Evolutionary conservation across 92 coral and sea anemone species (phyloP), one percentile per base, ranked within the genome.

Genomic region (Pocillopora meandrina): DNA sequence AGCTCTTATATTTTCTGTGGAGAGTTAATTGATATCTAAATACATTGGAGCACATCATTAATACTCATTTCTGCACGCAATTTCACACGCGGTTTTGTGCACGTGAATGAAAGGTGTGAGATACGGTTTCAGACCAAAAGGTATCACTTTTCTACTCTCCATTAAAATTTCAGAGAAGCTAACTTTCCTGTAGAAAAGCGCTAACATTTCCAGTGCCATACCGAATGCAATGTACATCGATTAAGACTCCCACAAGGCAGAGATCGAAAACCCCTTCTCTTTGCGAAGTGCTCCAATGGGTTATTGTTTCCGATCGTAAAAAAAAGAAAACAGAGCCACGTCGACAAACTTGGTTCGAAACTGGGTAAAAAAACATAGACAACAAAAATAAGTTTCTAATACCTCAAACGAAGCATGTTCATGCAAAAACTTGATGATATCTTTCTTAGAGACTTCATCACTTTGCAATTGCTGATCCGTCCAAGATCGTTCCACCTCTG

Each of bases 401-500:
- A 94, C 99, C 96, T 95, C 93, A 85, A 91, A 94, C 47, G 89
- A 83, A 56, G 95, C 99, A 92, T 96, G 74, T 61, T 94, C 99
- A 82, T 96, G 99, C 75, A 96, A 80, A 78, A 94, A 89, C 75
- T 92, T 92, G 90, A 96, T 91, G 81, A 96, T 94, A 56, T 96
- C 99, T 78, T 96, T 96, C 92, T 96, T 96, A n/a, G 96, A 90
- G 11, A 96, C 98, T n/a, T 88, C 95, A 35, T 96, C 99, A n/a
- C 93, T 84, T 8, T 94, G 87, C 55, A 96, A 85, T 76, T 94
- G 96, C 65, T 94, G 91, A 77, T 94, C 91, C 1, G 93, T 92
- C 87, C 90, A 96, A 67, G 82, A 77, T 78, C 94, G 87, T 79
- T 91, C 98, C 14, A 79, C 90, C 34, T 75, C 95, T 92, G 98